phyloP scores from a whole-genome alignment of 2,888 invertebrate genomes.

The Aphrophora alni region DNA sequence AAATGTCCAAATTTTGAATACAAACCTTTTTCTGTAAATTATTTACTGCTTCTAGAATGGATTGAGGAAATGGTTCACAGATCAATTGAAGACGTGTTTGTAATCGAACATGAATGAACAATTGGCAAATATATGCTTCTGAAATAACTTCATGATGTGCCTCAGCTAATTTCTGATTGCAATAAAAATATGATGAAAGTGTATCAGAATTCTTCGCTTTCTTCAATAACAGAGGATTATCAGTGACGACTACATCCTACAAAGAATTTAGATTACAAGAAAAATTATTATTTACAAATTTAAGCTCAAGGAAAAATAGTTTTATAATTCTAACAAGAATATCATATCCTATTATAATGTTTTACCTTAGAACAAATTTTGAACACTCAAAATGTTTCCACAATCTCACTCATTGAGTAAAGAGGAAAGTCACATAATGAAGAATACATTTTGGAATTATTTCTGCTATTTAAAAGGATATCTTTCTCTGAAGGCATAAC shows the following conservation, averaged over 20 bases:
- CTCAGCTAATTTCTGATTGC: constrained; percentile 74
- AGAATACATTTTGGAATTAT: no score
- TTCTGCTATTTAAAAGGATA: no score
- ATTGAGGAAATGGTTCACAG: constrained; percentile 18
- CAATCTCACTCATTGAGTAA: no score
- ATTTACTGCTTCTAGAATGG: constrained; percentile 34
- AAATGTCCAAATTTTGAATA: neutral
- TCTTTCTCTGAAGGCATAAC: no score
- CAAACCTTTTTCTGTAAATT: constrained; percentile 35
- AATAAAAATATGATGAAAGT: constrained; percentile 70
- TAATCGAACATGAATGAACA: constrained; percentile 74
- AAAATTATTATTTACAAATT: no score
- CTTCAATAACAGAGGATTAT: constrained; percentile 74
- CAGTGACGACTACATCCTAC: constrained; percentile 77
- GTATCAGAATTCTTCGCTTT: constrained; percentile 63
- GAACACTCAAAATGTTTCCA: no score
- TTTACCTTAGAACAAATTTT: no score
- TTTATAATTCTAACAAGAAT: no score
- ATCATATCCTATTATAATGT: no score
- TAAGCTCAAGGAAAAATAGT: no score
- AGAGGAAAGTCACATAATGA: no score
- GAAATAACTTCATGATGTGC: constrained; percentile 68
- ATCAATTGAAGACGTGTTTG: constrained; percentile 32
- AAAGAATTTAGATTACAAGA: no score
- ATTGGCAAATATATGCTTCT: constrained; percentile 68